Base-by-base conservation (phyloP, 30 jellyfish, hydroid and myxozoan species). In the Phacellophora camtschatica region DNA sequence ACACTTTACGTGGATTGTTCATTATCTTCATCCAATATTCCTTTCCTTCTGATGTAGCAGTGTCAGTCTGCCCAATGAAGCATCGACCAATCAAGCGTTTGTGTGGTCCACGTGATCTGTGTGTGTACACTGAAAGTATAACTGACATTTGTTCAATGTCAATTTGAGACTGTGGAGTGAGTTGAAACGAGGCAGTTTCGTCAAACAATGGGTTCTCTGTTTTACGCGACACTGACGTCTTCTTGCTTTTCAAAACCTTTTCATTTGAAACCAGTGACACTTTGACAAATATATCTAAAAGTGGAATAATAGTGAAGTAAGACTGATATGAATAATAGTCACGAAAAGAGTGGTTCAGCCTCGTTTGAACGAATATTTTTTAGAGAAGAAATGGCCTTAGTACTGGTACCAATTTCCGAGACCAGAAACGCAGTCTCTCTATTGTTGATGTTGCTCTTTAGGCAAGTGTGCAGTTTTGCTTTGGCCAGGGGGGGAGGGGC, bases 71-170 rank as follows among this genome's bases (percentile, higher is more conserved):
- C 19, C 99, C 99, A 19, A 93, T 4, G 12, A 54, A 24, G 39
- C 72, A 77, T n/a, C 91, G 90, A 15, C 99, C 99, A 43, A 93
- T 27, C 71, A 87, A 68, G 15, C 96, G 90, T 62, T 88, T 74
- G 72, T 77, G 84, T 41, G 90, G 84, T 4, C 85, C 96, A 28
- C 83, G 88, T 66, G 92, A 39, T 51, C 89, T 65, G 83, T 57
- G 20, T 4, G 82, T 76, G 39, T 59, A 57, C n/a, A 65, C 73
- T 1, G 89, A 68, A 41, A 87, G 43, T 1, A 87, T 35, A 65
- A 75, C 37, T n/a, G 41, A 20, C 70, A 46, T 66, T 62, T 62
- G 34, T 0, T 71, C 71, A 48, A 63, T 16, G 16, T 19, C 68
- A 30, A 76, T 4, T 10, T 30, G 76, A 42, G 75, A 16, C 33